Evolutionary conservation across 2,797 vertebrate species (phyloP).

Genomic region (Mus minutoides): DNA sequence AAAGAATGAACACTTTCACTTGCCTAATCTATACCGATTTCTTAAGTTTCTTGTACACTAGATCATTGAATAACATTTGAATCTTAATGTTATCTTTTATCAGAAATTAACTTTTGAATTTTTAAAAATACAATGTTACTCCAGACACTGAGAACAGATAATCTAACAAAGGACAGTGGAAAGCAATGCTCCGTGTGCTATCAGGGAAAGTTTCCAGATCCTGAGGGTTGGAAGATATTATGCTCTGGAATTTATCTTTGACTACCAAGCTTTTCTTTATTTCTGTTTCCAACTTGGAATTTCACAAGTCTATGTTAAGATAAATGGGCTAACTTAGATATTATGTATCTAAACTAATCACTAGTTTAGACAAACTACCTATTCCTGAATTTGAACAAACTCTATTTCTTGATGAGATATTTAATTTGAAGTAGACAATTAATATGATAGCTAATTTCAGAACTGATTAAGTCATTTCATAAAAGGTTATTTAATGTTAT

Average conservation of each 20-base stretch:
- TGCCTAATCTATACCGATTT: background rate
- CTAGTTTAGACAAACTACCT: background rate
- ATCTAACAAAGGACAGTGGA: background rate
- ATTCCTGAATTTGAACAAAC: background rate
- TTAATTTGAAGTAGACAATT: constrained; percentile 12
- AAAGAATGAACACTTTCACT: background rate
- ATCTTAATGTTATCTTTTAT: background rate
- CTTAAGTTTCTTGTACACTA: no score
- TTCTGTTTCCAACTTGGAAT: background rate
- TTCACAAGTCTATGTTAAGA: background rate
- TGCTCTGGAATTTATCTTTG: background rate
- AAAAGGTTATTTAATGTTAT: background rate
- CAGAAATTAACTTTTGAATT: background rate
- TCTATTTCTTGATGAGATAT: background rate
- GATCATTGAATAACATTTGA: background rate
- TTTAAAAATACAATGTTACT: background rate
- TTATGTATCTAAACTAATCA: no score
- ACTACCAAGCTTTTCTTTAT: background rate
- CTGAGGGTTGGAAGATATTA: background rate
- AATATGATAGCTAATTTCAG: background rate
- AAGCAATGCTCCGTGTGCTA: background rate
- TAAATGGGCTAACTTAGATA: background rate
- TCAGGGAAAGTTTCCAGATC: background rate
- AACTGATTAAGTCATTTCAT: background rate
- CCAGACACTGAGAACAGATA: background rate